These are phyloP conservation scores for Endotricha flammealis DNA, from an alignment of 2,888 invertebrate genomes.

Conservation along the genomic window DNA sequence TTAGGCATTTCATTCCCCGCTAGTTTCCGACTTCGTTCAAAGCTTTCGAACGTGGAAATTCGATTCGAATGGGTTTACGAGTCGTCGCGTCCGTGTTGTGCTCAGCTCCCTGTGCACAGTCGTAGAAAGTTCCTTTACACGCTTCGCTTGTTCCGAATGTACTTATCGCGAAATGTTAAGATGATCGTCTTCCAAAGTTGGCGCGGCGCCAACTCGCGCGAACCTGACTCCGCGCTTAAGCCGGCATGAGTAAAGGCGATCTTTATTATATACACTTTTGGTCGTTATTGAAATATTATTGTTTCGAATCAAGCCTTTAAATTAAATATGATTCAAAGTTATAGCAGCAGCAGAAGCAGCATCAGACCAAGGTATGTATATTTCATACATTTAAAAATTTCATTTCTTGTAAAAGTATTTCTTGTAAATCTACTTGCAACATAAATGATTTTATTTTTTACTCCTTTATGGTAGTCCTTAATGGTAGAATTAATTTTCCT, in stretches of 20 bases:
- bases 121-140: conserved; percentile 51
- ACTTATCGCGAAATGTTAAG: conserved; percentile 55
- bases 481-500: no score
- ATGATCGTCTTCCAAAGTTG: conserved; percentile 53
- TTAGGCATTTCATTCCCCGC: conserved; percentile 35
- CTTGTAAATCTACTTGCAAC: no score
- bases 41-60: conserved; percentile 42
- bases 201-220: conserved; percentile 47
- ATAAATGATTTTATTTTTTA: no score
- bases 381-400: no score
- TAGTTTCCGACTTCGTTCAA: conserved; percentile 28
- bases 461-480: no score
- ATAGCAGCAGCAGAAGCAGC: no score
- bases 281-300: background rate
- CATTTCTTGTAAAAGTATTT: no score
- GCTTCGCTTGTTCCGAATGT: conserved; percentile 48
- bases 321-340: no score
- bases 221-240: conserved; percentile 26
- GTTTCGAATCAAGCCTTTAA: background rate
- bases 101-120: conserved; percentile 41
- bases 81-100: conserved; percentile 42
- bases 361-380: no score
- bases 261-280: background rate
- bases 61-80: conserved; percentile 52
- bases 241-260: background rate